Evolutionary conservation across 2,113 vertebrate species (phyloP), one percentile per base, ranked within the genome.

Genomic region (Syngnathoides biaculeatus): DNA sequence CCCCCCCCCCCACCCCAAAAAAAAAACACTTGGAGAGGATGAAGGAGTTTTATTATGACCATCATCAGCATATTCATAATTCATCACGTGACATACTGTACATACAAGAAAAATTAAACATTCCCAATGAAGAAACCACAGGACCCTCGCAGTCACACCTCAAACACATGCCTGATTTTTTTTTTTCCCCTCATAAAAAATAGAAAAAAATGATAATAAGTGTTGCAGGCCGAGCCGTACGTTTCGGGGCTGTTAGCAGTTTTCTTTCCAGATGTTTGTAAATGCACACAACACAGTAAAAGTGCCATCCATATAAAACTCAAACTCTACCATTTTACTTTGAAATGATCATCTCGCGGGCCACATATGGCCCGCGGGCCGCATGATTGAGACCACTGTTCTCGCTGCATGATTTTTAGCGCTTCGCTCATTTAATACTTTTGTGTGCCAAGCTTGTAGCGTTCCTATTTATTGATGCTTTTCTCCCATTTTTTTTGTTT

Each of bases 71-170:
- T 89, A 88, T 90, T 90, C 84, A 89, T 86, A 87, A 86, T 80
- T 88, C 81, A 90, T 89, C 87, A 90, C 89, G 73, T 82, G 85
- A 92, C 89, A 79, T 79, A n/a, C n/a, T n/a, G n/a, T n/a, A 93
- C 87, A 90, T 26, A 57, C 55, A 26, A 57, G 84, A 85, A 87
- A 88, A 90, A 87, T 89, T 82, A 52, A 52, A 52, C 48, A 85
- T 86, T 88, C 79, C 79, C 81, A 91, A 84, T 84, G 71, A 85
- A 89, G 84, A 82, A 90, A 57, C 30, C 27, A 57, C 14, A 17
- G 52, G 52, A 53, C 52, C 52, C 8, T 53, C 12, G 11, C 11
- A 22, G 55, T 57, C 6, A 5, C 55, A 57, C 26, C 26, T 57
- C 13, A 57, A 57, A 57, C 15, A 30, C 55, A 57, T 57, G 55